Evolutionary conservation across 1,140 invertebrate species (phyloP), one percentile per base, ranked within the genome.

Genomic region (Druon quercuslanigerum): DNA sequence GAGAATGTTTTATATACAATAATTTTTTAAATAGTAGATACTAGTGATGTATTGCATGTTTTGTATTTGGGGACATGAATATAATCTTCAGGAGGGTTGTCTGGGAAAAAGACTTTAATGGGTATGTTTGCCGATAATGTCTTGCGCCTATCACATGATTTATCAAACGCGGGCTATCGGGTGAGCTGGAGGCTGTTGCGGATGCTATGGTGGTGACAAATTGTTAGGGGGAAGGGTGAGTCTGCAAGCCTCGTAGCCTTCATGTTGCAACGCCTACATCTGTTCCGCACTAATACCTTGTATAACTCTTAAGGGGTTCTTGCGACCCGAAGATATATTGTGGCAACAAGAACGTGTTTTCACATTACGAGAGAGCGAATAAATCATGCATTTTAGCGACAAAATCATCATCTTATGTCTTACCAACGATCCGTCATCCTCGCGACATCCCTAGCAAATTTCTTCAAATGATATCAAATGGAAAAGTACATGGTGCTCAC

Each of bases 241-340:
- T 76, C 75, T 80, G 76, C 60, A 25, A 66, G 46, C 60, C 60
- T 66, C 33, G 25, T 78, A 82, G 73, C 40, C 40, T 46, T 82
- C 81, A 76, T 81, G 74, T 72, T 52, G 83, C 80, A 77, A 88
- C 87, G 83, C 85, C 86, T 88, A 87, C 87, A 89, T 87, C 87
- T 87, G 86, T 88, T 88, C 78, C 81, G 81, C 79, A 83, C 80
- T 88, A 88, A 88, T 89, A 88, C 86, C 87, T 88, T 86, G 85
- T 78, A 82, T 84, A 84, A 81, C 84, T 86, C 87, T 88, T 88
- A 86, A 81, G 33, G 60, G 25, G 60, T 40, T 66, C 4, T 66
- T 51, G 14, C 50, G 51, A 46, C 40, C 40, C 40, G 40, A 83
- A 83, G 72, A 83, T 81, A 75, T 72, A 80, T 78, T 51, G 66